Evolutionary conservation across 2,113 vertebrate species (phyloP).

Genomic region (Oenanthe oenanthe): DNA sequence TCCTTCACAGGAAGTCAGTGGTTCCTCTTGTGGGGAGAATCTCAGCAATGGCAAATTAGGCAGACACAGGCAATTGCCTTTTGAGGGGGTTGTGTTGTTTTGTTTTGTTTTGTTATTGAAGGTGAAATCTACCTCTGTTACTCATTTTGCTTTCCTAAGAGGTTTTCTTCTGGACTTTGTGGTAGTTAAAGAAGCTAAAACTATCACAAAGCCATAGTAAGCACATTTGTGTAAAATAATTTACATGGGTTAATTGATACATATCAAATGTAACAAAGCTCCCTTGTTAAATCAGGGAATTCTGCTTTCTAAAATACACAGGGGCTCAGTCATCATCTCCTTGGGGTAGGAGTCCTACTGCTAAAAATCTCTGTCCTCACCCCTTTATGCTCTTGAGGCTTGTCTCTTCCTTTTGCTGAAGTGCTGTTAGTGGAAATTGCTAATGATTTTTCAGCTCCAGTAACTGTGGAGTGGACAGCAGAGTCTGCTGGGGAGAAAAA

Average conservation of each 20-base stretch:
- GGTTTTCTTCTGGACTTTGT: background rate
- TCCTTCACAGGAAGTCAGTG: background rate
- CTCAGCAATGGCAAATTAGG: no score
- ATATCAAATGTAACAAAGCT: background rate
- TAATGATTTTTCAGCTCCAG: background rate
- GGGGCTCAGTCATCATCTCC: background rate
- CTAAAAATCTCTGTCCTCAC: background rate
- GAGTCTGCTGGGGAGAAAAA: background rate
- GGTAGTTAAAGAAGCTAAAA: background rate
- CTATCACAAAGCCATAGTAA: background rate
- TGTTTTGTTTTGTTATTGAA: background rate
- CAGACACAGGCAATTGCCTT: background rate
- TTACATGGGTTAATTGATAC: background rate
- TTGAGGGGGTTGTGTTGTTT: rapidly evolving
- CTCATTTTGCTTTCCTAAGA: background rate
- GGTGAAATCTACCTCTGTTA: background rate
- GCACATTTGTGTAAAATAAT: background rate
- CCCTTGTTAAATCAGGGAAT: background rate
- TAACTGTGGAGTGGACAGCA: background rate
- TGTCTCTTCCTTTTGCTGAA: background rate
- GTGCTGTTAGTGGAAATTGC: background rate
- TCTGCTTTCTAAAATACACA: background rate
- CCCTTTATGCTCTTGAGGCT: background rate
- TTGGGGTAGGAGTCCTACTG: background rate
- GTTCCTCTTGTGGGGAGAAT: background rate